phyloP scores from a whole-genome alignment of 1,140 invertebrate genomes.

The Drosophila pseudoobscura region DNA sequence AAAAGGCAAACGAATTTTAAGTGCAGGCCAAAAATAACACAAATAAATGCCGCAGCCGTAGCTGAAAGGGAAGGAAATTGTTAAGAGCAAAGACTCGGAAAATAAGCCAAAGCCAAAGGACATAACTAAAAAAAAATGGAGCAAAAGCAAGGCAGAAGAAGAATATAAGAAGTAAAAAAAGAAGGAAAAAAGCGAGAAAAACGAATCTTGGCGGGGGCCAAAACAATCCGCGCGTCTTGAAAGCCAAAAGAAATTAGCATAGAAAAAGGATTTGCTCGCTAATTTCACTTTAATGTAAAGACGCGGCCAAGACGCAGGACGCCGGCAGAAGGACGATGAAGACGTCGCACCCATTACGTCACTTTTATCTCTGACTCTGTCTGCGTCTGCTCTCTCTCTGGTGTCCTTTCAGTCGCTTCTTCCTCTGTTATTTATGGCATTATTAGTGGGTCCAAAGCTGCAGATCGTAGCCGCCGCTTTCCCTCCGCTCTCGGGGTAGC shows the following conservation, averaged over 20 bases:
- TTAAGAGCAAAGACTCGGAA: constrained; percentile 69
- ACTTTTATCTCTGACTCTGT: constrained; percentile 62
- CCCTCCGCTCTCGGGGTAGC: constrained; percentile 37
- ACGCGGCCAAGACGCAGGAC: constrained; percentile 7
- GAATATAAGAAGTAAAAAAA: constrained; percentile 19
- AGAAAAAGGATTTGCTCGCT: constrained; percentile 81
- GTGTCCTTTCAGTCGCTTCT: constrained; percentile 1
- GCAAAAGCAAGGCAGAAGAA: constrained; percentile 27
- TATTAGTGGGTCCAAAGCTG: constrained; percentile 75
- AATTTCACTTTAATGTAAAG: constrained; percentile 79
- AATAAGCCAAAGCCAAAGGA: constrained; percentile 73
- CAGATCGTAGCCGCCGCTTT: constrained; percentile 63
- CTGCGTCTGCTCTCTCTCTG: neutral
- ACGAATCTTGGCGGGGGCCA: constrained; percentile 6
- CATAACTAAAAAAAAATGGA: constrained; percentile 77
- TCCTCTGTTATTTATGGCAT: constrained; percentile 75
- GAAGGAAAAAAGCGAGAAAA: constrained; percentile 34
- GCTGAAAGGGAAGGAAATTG: constrained; percentile 56
- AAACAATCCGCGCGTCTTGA: constrained; percentile 41
- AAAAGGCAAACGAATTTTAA: constrained; percentile 72
- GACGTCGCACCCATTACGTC: constrained; percentile 76
- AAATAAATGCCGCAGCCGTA: constrained; percentile 30
- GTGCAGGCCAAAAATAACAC: constrained; percentile 74
- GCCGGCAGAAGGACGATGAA: constrained; percentile 41
- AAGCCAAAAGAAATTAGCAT: constrained; percentile 69